A percentile compares a stretch with the other conserved stretches of the same genome.
Conservation (phyloP, 2,797 vertebrate species). For the Malacoctenus gilli region DNA sequence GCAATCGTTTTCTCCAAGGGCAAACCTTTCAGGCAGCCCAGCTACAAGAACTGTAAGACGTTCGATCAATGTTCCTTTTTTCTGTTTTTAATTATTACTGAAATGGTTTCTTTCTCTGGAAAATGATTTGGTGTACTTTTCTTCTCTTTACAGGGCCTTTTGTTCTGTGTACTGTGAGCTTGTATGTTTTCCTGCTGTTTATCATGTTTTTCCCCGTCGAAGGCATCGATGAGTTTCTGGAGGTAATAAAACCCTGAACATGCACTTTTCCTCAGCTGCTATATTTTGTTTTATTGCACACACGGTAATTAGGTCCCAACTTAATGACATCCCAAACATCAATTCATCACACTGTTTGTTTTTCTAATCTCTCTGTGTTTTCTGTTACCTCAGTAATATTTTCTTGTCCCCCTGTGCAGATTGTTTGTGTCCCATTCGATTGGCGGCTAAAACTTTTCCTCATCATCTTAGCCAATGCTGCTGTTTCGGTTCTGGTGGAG, state of each 20-base stretch:
- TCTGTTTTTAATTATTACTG: background rate
- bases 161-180: slow-evolving; percentile 82
- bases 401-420: slow-evolving; percentile 71
- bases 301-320: too few species aligned
- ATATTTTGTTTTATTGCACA: too few species aligned
- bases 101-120: background rate
- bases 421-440: slow-evolving; percentile 89
- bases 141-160: slow-evolving; percentile 82
- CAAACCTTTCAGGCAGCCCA: slow-evolving; percentile 96
- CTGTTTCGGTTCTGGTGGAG: slow-evolving; percentile 87
- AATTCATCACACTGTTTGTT: too few species aligned
- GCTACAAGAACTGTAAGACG: slow-evolving; percentile 94
- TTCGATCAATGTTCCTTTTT: too few species aligned
- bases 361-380: background rate
- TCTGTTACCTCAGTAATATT: background rate
- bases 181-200: slow-evolving; percentile 88
- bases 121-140: too few species aligned
- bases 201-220: slow-evolving; percentile 89
- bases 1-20: slow-evolving; percentile 98
- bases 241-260: slow-evolving; percentile 80
- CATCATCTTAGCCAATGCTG: slow-evolving; percentile 85
- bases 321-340: too few species aligned
- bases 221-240: slow-evolving; percentile 82
- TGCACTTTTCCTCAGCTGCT: background rate
- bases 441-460: slow-evolving; percentile 88